Evolutionary conservation across 2,888 invertebrate genomes (phyloP), one percentile per base, ranked within the genome.

Genomic region (Charanyca ferruginea): DNA sequence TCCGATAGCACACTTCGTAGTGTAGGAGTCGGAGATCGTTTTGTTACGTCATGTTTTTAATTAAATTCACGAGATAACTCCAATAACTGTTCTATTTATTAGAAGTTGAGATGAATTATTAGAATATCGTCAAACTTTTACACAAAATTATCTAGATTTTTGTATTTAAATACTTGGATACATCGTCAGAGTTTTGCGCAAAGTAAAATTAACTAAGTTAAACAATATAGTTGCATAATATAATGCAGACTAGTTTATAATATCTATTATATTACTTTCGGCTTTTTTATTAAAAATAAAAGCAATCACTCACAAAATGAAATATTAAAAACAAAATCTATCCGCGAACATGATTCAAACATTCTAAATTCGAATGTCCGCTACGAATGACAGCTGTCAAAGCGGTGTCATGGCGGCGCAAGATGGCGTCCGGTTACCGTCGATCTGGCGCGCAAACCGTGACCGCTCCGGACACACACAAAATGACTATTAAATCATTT

Each of bases 371-470:
- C 87, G 90, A 92, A 93, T 93, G 93, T 93, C 93, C 91, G 89
- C 86, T 86, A 83, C 86, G 87, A 90, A 84, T 94, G 95, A 95
- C 95, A 94, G 94, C 93, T 95, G 95, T 95, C 95, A 95, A 92
- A 93, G 89, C 92, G 90, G 89, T 89, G 93, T 93, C 91, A 93
- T 90, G 91, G 91, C 91, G 85, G 66, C 86, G 90, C 91, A 91
- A 90, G 86, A 90, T 90, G 91, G 94, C 94, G 94, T 95, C 94
- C 94, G 94, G 94, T 95, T 94, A 93, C 95, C 89, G 93, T 90
- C 93, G 85, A 86, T 92, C 92, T 88, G 81, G 80, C 70, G 87
- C 83, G 88, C 90, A 83, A 78, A 87, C 87, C 93, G 91, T 93
- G 92, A 91, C 88, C 86, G 80, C 81, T 69, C 70, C 67, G 74